Base-by-base conservation (phyloP, 2,113 vertebrate genomes). In the Phylloscopus trochilus region DNA sequence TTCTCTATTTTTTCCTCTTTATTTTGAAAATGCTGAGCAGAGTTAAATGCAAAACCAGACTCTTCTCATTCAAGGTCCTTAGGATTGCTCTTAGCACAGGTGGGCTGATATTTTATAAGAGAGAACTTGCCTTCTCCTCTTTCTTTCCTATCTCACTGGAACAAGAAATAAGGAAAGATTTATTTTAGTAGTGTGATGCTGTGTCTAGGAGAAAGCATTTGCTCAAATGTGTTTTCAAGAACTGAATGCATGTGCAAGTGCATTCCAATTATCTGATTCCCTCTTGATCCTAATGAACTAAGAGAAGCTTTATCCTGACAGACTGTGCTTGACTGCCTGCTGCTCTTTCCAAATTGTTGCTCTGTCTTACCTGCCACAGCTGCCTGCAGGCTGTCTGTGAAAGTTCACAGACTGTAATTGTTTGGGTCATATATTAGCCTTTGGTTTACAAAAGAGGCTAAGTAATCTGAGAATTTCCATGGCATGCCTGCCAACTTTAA, bases 181-280 rank as follows among this genome's bases (percentile, higher is more conserved):
- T 56, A 33, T 77, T 92, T 89, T 60, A 66, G 46, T 64, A 72
- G 49, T 19, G 7, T 73, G 79, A 62, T 63, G 43, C 16, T 11
- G 4, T 44, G 19, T 30, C 58, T 62, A 20, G 18, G 41, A 59
- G 43, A 90, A 93, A 83, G 83, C 66, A 44, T 37, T 68, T 43
- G 51, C 46, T 95, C 53, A 62, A 80, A 87, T 52, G 27, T 39
- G 17, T 83, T 87, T 86, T 91, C 44, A 67, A 41, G 95, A 95
- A 58, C 66, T 69, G 49, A 82, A 63, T 82, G 46, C 12, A 16
- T 53, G 67, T 81, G 53, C 67, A 83, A 81, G 44, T 59, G 53
- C 59, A 58, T 79, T 92, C n/a, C 55, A 94, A 77, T 90, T 85
- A 89, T 66, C 64, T 73, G 67, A 92, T 91, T 82, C 73, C 49